These are phyloP conservation scores for Oreortyx pictus DNA, from an alignment of 2,797 vertebrate genomes.

Conservation along the genomic window DNA sequence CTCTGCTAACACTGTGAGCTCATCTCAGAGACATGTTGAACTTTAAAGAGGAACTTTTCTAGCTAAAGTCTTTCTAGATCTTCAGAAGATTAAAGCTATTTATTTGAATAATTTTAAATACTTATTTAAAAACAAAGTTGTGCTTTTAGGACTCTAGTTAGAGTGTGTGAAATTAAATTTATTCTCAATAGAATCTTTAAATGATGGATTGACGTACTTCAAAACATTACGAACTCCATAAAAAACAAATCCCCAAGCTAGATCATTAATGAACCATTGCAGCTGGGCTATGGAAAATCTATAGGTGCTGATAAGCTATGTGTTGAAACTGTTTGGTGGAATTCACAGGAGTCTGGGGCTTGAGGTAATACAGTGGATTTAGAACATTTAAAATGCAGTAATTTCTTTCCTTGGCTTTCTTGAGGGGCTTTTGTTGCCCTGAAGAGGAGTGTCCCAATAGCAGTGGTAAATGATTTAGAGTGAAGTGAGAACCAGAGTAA, in stretches of 20 bases:
- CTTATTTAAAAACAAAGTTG: not conserved
- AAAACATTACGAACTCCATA: not conserved
- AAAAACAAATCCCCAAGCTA: conserved; percentile 15
- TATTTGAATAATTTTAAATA: conserved; percentile 8
- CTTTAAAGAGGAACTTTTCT: conserved; percentile 43
- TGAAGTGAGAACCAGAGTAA: not conserved
- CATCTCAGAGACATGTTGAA: conserved; percentile 63
- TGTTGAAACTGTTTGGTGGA: conserved; percentile 7
- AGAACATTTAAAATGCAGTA: not conserved
- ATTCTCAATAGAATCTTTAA: not conserved
- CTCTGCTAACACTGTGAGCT: conserved; percentile 57
- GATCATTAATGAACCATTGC: not conserved
- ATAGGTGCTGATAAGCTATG: not conserved
- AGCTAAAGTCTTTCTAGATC: not conserved
- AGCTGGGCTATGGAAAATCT: not conserved
- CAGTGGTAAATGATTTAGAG: not conserved
- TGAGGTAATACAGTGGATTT: not conserved
- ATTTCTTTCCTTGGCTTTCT: not conserved
- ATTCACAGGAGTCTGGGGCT: not conserved
- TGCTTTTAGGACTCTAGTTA: not conserved
- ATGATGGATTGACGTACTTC: not conserved
- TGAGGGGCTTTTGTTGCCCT: not conserved
- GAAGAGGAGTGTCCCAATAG: not conserved
- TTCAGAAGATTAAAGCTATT: conserved; percentile 49
- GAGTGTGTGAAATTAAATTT: not conserved